Evolutionary conservation across 92 coral and sea anemone genomes (phyloP).

Genomic region (Siderastrea siderea): DNA sequence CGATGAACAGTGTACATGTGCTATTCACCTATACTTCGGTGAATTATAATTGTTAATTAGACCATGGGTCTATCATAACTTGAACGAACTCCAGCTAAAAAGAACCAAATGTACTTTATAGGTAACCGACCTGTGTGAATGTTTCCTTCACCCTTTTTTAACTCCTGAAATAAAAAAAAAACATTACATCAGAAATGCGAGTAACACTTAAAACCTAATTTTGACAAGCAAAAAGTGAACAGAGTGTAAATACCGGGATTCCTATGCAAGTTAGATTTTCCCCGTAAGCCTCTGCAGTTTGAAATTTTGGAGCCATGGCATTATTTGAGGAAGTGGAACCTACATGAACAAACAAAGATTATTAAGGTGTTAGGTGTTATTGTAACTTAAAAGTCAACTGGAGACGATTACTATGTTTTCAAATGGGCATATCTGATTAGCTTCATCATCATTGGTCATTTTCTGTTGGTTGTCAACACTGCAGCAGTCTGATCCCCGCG

Average conservation of each 20-base stretch:
- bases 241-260: conserved; percentile 39
- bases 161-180: conserved; percentile 51
- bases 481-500: no score
- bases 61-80: no score
- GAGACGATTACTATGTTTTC: not conserved
- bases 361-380: not conserved
- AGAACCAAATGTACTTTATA: no score
- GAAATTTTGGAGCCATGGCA: conserved; percentile 42
- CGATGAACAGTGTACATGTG: no score
- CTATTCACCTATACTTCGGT: no score
- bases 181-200: not conserved
- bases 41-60: no score
- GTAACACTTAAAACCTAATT: not conserved
- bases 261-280: conserved; percentile 80
- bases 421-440: no score
- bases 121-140: conserved; percentile 76
- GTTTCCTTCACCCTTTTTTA: conserved; percentile 82
- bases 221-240: not conserved
- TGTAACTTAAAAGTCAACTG: not conserved
- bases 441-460: no score
- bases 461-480: no score
- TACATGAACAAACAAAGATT: conserved; percentile 6
- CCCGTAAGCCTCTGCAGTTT: conserved; percentile 81
- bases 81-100: no score
- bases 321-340: not conserved